These are phyloP conservation scores for Leptodactylus fuscus DNA, from an alignment of 2,113 vertebrate genomes.

Conservation along the genomic window DNA sequence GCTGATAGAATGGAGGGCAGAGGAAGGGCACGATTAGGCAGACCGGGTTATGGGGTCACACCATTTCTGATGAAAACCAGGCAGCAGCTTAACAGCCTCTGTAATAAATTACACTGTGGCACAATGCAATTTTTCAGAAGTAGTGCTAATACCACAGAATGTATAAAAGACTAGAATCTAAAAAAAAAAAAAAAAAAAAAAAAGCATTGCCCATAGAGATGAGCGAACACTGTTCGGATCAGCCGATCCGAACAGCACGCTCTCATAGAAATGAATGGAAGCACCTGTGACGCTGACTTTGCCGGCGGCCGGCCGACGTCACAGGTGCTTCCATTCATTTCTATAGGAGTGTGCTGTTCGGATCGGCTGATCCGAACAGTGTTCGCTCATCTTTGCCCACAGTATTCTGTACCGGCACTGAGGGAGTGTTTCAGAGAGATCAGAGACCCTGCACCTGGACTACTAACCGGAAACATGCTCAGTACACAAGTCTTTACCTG, in stretches of 20 bases:
- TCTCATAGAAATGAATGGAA: too few species aligned
- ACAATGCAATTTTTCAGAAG: background rate
- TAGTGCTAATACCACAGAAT: background rate
- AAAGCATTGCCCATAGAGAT: too few species aligned
- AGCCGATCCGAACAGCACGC: too few species aligned
- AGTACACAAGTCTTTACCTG: too few species aligned
- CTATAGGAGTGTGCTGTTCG: too few species aligned
- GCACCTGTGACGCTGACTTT: too few species aligned
- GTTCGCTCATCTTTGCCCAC: too few species aligned
- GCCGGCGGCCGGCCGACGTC: too few species aligned
- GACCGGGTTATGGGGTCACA: background rate
- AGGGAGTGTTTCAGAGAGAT: background rate
- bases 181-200: background rate
- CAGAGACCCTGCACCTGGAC: background rate
- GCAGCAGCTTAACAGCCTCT: background rate
- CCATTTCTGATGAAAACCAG: background rate
- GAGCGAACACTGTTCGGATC: too few species aligned
- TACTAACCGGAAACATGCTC: background rate
- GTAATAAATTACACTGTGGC: background rate
- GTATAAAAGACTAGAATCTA: background rate
- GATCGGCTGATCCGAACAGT: too few species aligned
- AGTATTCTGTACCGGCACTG: too few species aligned
- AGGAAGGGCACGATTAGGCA: background rate
- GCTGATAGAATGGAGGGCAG: background rate
- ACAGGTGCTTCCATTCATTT: too few species aligned